A percentile compares a stretch with the other conserved stretches of the same genome.
phyloP scores from a whole-genome alignment of 1,140 invertebrate genomes.

The Sarcophaga bullata region DNA sequence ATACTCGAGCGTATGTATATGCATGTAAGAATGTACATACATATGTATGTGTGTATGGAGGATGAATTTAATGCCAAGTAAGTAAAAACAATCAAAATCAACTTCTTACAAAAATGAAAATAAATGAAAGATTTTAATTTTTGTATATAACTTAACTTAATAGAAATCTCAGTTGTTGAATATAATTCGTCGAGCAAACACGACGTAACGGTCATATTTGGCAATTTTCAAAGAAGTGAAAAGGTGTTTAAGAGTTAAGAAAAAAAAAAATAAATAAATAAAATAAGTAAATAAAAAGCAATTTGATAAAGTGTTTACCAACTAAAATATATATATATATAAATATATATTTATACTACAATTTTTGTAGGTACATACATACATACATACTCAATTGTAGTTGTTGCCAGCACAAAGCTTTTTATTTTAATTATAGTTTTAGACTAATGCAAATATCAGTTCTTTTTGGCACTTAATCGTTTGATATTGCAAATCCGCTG shows the following conservation, averaged over 20 bases:
- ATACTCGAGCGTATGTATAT: too few relatives aligned
- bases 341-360: too few relatives aligned
- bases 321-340: too few relatives aligned
- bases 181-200: conserved; percentile 2
- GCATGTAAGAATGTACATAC: not conserved
- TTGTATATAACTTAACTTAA: not conserved
- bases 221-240: too few relatives aligned
- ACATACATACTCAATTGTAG: not conserved
- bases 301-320: not conserved
- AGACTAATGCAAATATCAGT: not conserved
- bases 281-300: not conserved
- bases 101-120: conserved; percentile 1
- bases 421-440: not conserved
- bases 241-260: too few relatives aligned
- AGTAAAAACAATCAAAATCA: not conserved
- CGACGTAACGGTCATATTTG: not conserved
- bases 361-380: too few relatives aligned
- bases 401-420: not conserved
- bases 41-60: not conserved
- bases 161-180: conserved; percentile 6
- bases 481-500: too few relatives aligned
- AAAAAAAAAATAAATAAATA: too few relatives aligned
- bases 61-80: not conserved
- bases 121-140: not conserved
- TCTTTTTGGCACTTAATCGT: too few relatives aligned